Conservation (phyloP, 1,140 invertebrate genomes). For the Belonocnema kinseyi region DNA sequence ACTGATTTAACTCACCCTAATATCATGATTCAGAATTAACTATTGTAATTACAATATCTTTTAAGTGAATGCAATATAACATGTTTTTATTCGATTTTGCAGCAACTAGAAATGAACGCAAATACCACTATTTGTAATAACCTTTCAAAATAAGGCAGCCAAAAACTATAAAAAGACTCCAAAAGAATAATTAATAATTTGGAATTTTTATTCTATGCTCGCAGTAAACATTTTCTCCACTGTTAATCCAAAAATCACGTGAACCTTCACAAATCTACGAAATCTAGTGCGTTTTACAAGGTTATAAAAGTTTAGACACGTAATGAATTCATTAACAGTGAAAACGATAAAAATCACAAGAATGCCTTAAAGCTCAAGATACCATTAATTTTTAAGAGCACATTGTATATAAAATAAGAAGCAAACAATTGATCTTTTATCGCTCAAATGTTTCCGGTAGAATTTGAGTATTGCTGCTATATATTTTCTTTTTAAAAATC, state of each 20-base stretch:
- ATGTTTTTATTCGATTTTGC: too few relatives aligned
- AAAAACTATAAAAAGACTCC: conserved; percentile 16
- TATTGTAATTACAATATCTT: too few relatives aligned
- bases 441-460: too few relatives aligned
- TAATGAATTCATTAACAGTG: conserved; percentile 4
- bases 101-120: too few relatives aligned
- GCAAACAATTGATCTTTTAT: background rate
- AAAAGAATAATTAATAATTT: background rate
- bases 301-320: background rate
- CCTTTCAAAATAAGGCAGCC: background rate
- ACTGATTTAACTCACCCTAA: too few relatives aligned
- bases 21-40: too few relatives aligned
- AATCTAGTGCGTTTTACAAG: background rate
- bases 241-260: background rate
- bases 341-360: background rate
- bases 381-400: background rate
- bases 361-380: background rate
- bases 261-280: background rate
- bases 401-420: background rate
- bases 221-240: background rate
- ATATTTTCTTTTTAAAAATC: too few relatives aligned
- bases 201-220: background rate
- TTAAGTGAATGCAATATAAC: too few relatives aligned
- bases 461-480: too few relatives aligned
- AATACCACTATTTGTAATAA: too few relatives aligned